phyloP scores from a whole-genome alignment of 1,140 invertebrate species.

The Zaprionus ghesquierei region DNA sequence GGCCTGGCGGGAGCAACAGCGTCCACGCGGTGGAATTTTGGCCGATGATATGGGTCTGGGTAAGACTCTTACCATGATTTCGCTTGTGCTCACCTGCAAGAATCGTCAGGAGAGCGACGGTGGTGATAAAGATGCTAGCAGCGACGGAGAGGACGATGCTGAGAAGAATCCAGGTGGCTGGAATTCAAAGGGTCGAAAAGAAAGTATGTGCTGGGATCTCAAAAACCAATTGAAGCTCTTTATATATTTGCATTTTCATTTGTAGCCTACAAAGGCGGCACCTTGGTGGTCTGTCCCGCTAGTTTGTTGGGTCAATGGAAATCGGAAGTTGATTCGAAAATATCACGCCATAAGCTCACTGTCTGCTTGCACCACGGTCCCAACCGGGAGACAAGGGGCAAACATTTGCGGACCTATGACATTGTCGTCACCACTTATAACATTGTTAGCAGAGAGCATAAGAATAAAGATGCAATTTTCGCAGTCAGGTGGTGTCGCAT shows the following conservation, averaged over 20 bases:
- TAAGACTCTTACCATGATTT: conserved; percentile 96
- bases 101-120: conserved; percentile 52
- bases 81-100: conserved; percentile 86
- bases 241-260: not conserved
- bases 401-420: conserved; percentile 86
- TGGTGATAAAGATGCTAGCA: conserved; percentile 9
- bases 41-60: conserved; percentile 98
- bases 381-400: conserved; percentile 87
- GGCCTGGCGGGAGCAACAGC: conserved; percentile 92
- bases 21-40: conserved; percentile 90
- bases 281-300: conserved; percentile 95
- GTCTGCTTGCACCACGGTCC: conserved; percentile 92
- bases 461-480: conserved; percentile 70
- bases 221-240: not conserved
- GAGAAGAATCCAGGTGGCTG: conserved; percentile 48
- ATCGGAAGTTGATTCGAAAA: conserved; percentile 88
- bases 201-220: conserved; percentile 65
- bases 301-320: conserved; percentile 94
- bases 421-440: conserved; percentile 92
- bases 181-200: conserved; percentile 71
- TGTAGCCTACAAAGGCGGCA: conserved; percentile 86
- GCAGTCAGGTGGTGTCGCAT: conserved; percentile 89
- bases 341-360: conserved; percentile 85
- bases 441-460: conserved; percentile 85
- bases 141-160: conserved; percentile 45